Evolutionary conservation across 1,140 invertebrate genomes (phyloP), one percentile per base, ranked within the genome.

Genomic region (Drosophila sulfurigaster): DNA sequence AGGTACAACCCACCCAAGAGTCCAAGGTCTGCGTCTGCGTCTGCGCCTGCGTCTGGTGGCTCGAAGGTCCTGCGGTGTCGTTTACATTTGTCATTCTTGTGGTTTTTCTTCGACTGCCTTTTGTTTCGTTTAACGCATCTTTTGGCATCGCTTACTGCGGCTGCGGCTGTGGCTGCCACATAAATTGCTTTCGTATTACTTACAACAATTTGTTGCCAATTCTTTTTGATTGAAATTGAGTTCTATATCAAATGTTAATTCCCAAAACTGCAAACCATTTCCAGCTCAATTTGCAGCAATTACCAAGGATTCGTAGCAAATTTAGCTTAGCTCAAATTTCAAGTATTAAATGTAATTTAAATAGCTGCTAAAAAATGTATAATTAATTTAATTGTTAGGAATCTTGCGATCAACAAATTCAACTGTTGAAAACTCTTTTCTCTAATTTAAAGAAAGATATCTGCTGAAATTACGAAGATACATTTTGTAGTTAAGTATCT

Each of bases 71-170:
- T 81, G 81, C 66, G 82, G 81, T 78, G 65, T 65, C 83, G 80
- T 88, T 87, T 87, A 80, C 83, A 82, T 83, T 88, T 87, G 80
- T 88, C 83, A 80, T 88, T 83, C 72, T 71, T 87, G 83, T 67
- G 83, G 83, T 88, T 87, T 82, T 64, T 43, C 20, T 48, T 63
- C n/a, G 66, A 15, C 56, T 64, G 38, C 52, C 75, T 45, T 70
- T 86, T 75, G 79, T 82, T 72, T 45, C 51, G 38, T 8, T 45
- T 38, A 10, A 13, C 13, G 15, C 59, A 46, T 64, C 68, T 54
- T 46, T 48, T 69, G 64, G 32, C 67, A 58, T 58, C 51, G 56
- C 70, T 65, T 48, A 6, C 51, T 62, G 43, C 60, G 64, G 46
- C 62, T n/a, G 73, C 51, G 62, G 16, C 51, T 65, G 45, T 57